Conservation (phyloP, 2,113 vertebrate genomes). For the western clawed frog (Xenopus tropicalis) region UCB_Xtro_10.0 CM004451.2:6932001-6932500, state of each 20-base stretch:
- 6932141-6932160: constrained; percentile 55
- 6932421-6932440: constrained; percentile 8
- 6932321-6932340: neutral
- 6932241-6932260: constrained; percentile 66
- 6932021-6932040: constrained; percentile 70
- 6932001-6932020: constrained; percentile 67
- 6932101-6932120: constrained; percentile 49
- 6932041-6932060: constrained; percentile 58
- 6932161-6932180: constrained; percentile 63
- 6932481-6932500: neutral
- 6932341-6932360: neutral
- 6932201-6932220: constrained; percentile 63
- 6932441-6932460: neutral
- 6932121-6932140: constrained; percentile 64
- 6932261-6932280: constrained; percentile 67
- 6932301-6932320: neutral
- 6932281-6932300: constrained; percentile 43
- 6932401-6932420: constrained; percentile 51
- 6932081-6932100: constrained; percentile 1
- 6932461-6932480: neutral
- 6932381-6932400: constrained; percentile 51
- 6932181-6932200: constrained; percentile 75
- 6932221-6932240: constrained; percentile 62
- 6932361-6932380: constrained; percentile 52
- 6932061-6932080: constrained; percentile 49